These are phyloP conservation scores for Escarpia spicata DNA, from an alignment of 2,888 invertebrate species.

Conservation along the genomic window DNA sequence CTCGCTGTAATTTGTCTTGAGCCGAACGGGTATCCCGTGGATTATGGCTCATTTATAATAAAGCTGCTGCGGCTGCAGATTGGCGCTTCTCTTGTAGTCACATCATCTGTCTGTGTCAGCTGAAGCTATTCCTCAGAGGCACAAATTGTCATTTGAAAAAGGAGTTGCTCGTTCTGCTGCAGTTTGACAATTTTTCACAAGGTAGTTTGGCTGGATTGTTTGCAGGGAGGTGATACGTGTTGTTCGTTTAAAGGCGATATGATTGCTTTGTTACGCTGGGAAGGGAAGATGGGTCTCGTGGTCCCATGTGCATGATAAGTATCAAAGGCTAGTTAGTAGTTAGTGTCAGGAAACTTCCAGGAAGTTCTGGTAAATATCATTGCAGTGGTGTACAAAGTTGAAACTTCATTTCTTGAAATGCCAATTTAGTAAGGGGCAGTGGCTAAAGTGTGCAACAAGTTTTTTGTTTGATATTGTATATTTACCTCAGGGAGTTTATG, in stretches of 20 bases:
- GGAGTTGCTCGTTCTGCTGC: neutral
- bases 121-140: neutral
- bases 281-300: neutral
- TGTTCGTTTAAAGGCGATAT: neutral
- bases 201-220: neutral
- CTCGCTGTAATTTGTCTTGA: constrained; percentile 4
- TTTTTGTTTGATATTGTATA: neutral
- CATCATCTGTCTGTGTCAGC: neutral
- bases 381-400: neutral
- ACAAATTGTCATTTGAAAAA: neutral
- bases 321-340: no score
- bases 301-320: no score
- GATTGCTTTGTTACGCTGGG: neutral
- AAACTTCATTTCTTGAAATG: neutral
- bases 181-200: neutral
- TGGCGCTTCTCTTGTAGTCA: constrained; percentile 5
- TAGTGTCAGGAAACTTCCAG: no score
- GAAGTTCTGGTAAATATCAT: neutral
- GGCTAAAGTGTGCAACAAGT: neutral
- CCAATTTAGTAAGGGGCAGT: neutral
- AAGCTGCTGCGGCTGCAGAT: neutral
- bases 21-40: neutral
- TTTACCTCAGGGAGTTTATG: neutral
- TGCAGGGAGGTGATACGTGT: neutral
- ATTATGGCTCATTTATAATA: constrained; percentile 12